Percentiles rank a stretch among this genome's conserved stretches.
These are phyloP conservation scores for Syngnathus typhle DNA, from an alignment of 2,113 vertebrate genomes.

Conservation along the genomic window DNA sequence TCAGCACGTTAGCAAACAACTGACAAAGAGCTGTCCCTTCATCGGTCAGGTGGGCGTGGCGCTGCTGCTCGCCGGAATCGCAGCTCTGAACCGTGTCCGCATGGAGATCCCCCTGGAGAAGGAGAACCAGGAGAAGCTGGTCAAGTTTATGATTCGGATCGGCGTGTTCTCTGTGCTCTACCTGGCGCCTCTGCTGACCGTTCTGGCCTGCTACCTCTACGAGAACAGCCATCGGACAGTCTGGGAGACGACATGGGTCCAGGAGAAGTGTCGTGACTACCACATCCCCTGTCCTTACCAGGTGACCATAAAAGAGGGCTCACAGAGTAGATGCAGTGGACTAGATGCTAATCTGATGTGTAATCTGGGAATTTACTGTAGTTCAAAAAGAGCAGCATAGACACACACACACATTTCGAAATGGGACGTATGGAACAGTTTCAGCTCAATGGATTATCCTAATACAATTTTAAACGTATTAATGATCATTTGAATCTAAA, in stretches of 20 bases:
- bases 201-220: constrained; percentile 91
- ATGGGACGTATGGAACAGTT: no score
- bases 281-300: constrained; percentile 95
- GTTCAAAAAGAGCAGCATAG: constrained; percentile 11
- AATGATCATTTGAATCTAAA: no score
- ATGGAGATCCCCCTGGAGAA: constrained; percentile 97
- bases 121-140: constrained; percentile 98
- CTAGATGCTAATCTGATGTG: constrained; percentile 22
- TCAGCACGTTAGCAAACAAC: not conserved
- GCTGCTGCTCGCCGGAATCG: constrained; percentile 91
- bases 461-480: no score
- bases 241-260: constrained; percentile 97
- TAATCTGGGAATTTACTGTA: constrained; percentile 16
- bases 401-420: not conserved
- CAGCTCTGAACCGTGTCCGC: constrained; percentile 91
- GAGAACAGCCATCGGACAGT: constrained; percentile 84
- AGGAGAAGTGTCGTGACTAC: constrained; percentile 89
- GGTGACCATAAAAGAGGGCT: constrained; percentile 60
- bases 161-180: constrained; percentile 97
- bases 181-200: constrained; percentile 88
- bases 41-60: constrained; percentile 76
- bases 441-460: no score
- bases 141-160: constrained; percentile 99
- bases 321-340: constrained; percentile 4
- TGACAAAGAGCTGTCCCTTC: not conserved